Conservation (phyloP, 2,113 vertebrate genomes). For the Trogon surrucura region DNA sequence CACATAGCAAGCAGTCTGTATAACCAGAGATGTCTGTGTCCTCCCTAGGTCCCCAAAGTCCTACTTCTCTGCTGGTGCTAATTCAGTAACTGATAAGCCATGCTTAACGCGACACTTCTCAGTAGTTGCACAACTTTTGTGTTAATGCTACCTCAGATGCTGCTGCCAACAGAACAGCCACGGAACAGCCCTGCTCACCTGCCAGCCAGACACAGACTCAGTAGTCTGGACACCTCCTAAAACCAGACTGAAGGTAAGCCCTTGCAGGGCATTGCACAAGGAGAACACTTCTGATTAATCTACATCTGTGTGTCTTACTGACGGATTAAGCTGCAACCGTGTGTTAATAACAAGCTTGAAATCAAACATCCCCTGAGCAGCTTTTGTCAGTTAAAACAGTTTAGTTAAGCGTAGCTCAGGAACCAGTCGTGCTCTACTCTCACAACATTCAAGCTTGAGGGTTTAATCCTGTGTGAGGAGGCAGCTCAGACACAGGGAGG, state of each 20-base stretch:
- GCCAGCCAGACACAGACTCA: background rate
- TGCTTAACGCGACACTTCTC: background rate
- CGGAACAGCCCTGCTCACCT: background rate
- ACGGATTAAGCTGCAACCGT: background rate
- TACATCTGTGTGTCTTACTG: background rate
- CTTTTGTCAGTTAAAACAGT: background rate
- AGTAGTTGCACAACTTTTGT: background rate
- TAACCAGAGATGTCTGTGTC: background rate
- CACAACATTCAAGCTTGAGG: background rate
- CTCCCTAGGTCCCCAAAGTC: background rate
- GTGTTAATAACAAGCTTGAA: background rate
- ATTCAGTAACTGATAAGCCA: background rate
- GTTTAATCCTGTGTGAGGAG: background rate
- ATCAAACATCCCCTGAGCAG: background rate
- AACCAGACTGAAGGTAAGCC: background rate
- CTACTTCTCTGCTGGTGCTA: background rate
- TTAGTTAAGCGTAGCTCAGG: background rate
- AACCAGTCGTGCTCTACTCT: background rate
- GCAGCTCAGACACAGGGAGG: background rate
- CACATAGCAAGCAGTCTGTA: background rate
- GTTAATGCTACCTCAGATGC: background rate
- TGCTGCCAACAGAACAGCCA: background rate
- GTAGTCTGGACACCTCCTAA: background rate
- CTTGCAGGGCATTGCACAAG: background rate
- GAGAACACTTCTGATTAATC: background rate